Base-by-base conservation (phyloP, 2,888 invertebrate genomes). In the Monoplex corrugatus region DNA sequence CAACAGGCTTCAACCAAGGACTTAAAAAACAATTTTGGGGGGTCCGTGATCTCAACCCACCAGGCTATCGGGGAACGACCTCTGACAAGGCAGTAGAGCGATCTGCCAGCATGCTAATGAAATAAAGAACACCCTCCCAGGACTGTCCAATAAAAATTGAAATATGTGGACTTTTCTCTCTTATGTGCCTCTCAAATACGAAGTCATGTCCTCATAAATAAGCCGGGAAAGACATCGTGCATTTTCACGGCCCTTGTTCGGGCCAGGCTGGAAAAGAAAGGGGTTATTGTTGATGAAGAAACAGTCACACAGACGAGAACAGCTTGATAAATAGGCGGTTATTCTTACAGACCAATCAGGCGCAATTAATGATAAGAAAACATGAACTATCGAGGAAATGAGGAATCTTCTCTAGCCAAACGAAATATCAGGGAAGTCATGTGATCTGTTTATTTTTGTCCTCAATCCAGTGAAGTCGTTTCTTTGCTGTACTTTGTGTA, bases 61-160 rank as follows among this genome's bases (percentile, higher is more conserved):
- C n/a, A n/a, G n/a, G n/a, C n/a, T n/a, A n/a, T n/a, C n/a, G n/a
- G n/a, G n/a, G n/a, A n/a, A n/a, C n/a, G n/a, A n/a, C n/a, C n/a
- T n/a, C n/a, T n/a, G n/a, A n/a, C n/a, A n/a, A n/a, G n/a, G n/a
- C n/a, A n/a, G n/a, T n/a, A n/a, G n/a, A 78, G 43, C 78, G 78
- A 78, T 78, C 43, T 78, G 78, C 78, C 40, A 23, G 78, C 43
- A 78, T 78, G 43, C 43, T 78, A 78, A 78, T 78, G 78, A 78
- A 78, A 78, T 78, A 40, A 23, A 43, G 40, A 40, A 40, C 5
- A 6, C 40, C 82, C 13, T 32, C 80, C 44, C 82, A n/a, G 43
- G 35, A 85, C 84, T 86, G 86, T 86, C 86, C 86, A 86, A 86
- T 86, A 86, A 86, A 86, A 40, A 63, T 43, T 86, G 68, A 68